These are phyloP conservation scores for Diarsia brunnea DNA, from an alignment of 2,888 invertebrate species.

Conservation along the genomic window DNA sequence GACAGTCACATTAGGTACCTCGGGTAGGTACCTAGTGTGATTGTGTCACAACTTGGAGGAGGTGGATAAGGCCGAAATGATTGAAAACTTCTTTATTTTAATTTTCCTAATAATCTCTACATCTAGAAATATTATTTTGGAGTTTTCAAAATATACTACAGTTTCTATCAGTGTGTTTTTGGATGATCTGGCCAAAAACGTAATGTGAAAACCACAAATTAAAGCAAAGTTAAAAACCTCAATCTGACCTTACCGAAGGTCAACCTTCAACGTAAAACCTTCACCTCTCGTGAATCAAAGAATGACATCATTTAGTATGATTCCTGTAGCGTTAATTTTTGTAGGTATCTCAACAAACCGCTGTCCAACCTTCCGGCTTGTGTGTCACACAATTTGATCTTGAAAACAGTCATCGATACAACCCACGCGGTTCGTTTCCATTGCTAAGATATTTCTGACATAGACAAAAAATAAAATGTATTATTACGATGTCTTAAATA, in stretches of 20 bases:
- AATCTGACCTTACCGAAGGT: neutral
- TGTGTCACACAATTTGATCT: constrained; percentile 64
- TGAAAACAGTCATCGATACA: constrained; percentile 65
- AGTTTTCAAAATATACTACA: no score
- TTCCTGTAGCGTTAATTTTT: neutral
- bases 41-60: neutral
- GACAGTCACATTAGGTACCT: no score
- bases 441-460: constrained; percentile 53
- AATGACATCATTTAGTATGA: constrained; percentile 5
- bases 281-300: constrained; percentile 4
- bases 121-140: no score
- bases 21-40: neutral
- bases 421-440: constrained; percentile 60
- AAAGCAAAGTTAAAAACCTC: neutral
- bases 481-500: constrained; percentile 42
- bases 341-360: constrained; percentile 9
- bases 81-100: neutral
- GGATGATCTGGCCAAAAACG: neutral
- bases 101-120: neutral
- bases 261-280: neutral
- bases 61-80: neutral
- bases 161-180: no score
- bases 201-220: neutral
- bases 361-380: constrained; percentile 32
- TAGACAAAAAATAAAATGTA: constrained; percentile 59